phyloP scores from a whole-genome alignment of 2,888 invertebrate genomes.

The Neuroscelio doddi region DNA sequence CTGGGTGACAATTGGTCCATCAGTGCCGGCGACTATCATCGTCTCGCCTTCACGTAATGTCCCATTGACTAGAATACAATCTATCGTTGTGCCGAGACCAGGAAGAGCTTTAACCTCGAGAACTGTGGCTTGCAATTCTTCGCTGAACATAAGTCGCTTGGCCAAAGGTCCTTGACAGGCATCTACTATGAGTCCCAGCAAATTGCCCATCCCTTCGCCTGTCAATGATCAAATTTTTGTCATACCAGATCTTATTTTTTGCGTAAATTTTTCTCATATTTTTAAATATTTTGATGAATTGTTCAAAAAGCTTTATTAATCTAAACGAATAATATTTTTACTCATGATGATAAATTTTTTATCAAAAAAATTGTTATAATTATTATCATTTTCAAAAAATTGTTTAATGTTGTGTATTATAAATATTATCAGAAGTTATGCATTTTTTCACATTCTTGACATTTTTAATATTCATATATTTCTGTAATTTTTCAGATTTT shows the following conservation, averaged over 20 bases:
- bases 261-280: no score
- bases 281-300: no score
- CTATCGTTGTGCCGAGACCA: constrained; percentile 98
- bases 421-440: no score
- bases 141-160: constrained; percentile 91
- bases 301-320: no score
- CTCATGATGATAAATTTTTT: no score
- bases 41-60: constrained; percentile 94
- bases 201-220: constrained; percentile 99
- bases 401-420: no score
- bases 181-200: constrained; percentile 93
- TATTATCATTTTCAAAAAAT: no score
- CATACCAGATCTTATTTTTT: background rate
- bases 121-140: constrained; percentile 91
- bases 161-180: constrained; percentile 92
- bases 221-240: constrained; percentile 12
- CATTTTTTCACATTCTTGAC: no score
- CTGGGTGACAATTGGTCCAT: constrained; percentile 98
- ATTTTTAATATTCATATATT: no score
- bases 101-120: constrained; percentile 95
- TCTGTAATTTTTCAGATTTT: no score
- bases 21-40: constrained; percentile 95
- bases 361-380: no score
- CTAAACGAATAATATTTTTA: no score
- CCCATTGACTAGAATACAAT: constrained; percentile 98